Conservation (phyloP, 2,113 vertebrate species). For the Forbesichthys agassizii region DNA sequence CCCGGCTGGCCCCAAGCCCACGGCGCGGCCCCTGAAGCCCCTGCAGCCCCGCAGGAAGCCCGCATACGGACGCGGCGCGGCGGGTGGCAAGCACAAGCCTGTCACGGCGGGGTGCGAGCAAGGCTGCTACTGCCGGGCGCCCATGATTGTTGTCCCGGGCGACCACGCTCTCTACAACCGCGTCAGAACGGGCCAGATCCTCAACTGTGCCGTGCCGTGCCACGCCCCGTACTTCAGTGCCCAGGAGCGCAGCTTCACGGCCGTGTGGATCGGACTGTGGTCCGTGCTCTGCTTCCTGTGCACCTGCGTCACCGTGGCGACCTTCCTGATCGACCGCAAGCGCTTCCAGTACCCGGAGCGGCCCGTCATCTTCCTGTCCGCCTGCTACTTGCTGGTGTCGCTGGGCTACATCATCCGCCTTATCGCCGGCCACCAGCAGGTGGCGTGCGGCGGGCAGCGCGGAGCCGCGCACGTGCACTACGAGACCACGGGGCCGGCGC, state of each 20-base stretch:
- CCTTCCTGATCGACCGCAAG: conserved; percentile 92
- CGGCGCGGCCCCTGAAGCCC: conserved; percentile 62
- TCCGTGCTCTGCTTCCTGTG: conserved; percentile 90
- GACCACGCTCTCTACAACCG: conserved; percentile 85
- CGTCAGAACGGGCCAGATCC: conserved; percentile 84
- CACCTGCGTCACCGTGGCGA: conserved; percentile 88
- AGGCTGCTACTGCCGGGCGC: conserved; percentile 85
- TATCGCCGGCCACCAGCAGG: conserved; percentile 86
- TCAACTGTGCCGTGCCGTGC: conserved; percentile 88
- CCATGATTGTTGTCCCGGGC: conserved; percentile 83
- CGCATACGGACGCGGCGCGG: conserved; percentile 45
- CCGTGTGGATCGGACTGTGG: conserved; percentile 93
- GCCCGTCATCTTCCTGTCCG: conserved; percentile 92
- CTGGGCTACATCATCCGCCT: conserved; percentile 87
- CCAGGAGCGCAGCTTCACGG: conserved; percentile 87
- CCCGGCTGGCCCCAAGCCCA: conserved; percentile 64
- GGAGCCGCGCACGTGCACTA: conserved; percentile 81
- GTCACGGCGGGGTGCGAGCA: conserved; percentile 74
- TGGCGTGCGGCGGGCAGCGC: conserved; percentile 82
- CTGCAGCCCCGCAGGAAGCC: conserved; percentile 69
- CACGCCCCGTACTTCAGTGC: conserved; percentile 88
- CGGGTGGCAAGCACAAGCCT: conserved; percentile 51
- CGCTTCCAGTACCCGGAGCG: conserved; percentile 91
- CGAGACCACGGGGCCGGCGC: conserved; percentile 88
- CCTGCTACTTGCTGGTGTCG: conserved; percentile 91